phyloP scores from a whole-genome alignment of 2,113 vertebrate species.

The Ginglymostoma cirratum region DNA sequence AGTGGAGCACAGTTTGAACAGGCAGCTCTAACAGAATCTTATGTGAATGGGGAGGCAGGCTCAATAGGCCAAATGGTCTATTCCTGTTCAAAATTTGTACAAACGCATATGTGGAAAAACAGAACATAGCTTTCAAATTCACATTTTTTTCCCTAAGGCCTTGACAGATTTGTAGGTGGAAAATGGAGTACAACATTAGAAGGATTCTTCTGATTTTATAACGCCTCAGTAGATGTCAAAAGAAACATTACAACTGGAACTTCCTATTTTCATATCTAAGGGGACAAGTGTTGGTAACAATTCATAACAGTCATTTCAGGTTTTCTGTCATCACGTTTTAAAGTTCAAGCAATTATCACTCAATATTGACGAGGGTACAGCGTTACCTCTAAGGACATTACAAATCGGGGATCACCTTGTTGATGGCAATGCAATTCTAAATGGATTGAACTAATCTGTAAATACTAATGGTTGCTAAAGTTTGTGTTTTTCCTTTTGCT shows the following conservation, averaged over 20 bases:
- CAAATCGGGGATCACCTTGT: not conserved
- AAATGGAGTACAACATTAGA: not conserved
- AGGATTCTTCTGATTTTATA: no score
- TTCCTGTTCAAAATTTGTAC: no score
- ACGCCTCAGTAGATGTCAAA: not conserved
- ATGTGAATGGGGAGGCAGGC: no score
- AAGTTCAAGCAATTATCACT: conserved; percentile 23
- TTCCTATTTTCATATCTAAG: not conserved
- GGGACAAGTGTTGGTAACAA: not conserved
- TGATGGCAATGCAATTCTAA: not conserved
- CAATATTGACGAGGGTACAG: conserved; percentile 6
- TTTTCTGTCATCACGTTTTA: not conserved
- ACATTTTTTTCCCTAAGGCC: not conserved
- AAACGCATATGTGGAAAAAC: not conserved
- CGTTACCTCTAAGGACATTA: not conserved
- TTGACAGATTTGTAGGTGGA: not conserved
- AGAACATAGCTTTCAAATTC: conserved; percentile 1
- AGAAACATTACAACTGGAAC: not conserved
- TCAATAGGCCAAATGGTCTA: no score
- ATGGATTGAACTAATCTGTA: not conserved
- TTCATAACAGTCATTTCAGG: not conserved
- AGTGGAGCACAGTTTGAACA: not conserved
- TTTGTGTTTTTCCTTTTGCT: not conserved
- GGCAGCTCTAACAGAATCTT: no score
- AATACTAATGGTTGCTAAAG: not conserved